Evolutionary conservation across 2,797 vertebrate genomes (phyloP).

Genomic region (Scyliorhinus canicula): DNA sequence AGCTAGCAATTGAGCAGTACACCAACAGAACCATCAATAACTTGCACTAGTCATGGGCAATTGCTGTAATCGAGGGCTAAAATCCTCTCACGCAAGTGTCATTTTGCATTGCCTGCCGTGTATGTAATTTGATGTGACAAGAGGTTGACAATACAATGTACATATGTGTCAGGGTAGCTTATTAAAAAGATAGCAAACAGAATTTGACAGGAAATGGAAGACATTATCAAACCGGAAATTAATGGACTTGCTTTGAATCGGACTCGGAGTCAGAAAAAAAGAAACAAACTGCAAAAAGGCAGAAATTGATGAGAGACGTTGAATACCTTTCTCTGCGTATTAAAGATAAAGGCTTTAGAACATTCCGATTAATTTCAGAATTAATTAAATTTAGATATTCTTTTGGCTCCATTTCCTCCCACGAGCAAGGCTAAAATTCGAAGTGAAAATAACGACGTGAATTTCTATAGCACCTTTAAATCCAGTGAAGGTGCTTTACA

Average conservation of each 20-base stretch:
- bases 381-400: neutral
- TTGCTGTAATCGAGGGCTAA: neutral
- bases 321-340: neutral
- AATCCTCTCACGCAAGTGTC: neutral
- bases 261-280: neutral
- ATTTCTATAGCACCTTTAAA: neutral
- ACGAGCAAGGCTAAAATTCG: neutral
- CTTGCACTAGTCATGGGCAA: neutral
- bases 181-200: constrained; percentile 31
- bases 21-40: neutral
- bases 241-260: neutral
- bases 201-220: neutral
- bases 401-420: neutral
- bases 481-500: neutral
- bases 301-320: neutral
- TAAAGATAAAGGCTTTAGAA: neutral
- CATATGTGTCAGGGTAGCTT: neutral
- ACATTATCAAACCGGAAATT: neutral
- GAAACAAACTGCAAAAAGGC: neutral
- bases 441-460: neutral
- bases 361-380: constrained; percentile 7
- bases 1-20: neutral
- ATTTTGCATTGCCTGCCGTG: neutral
- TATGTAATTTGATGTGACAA: constrained; percentile 22
- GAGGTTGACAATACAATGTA: neutral